Base-by-base conservation (phyloP, 2,888 invertebrate species). In the Microctonus aethiopoides region DNA sequence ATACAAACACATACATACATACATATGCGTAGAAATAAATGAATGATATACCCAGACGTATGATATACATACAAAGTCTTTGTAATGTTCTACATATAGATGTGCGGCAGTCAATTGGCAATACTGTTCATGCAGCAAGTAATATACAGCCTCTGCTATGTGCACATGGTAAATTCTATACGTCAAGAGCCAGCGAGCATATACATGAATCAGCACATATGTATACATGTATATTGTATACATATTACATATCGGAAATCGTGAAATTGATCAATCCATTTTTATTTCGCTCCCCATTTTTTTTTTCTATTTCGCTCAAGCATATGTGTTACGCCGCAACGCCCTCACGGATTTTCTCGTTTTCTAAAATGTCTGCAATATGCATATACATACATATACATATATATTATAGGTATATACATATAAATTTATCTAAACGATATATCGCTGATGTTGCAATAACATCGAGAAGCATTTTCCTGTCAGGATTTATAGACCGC, bases 181-280 rank as follows among this genome's bases (percentile, higher is more conserved):
- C 59, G 59, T 59, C 59, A 16, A 32, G 16, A 34, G 32, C 20
- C 11, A 46, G 20, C n/a, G 46, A n/a, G 46, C 16, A 46, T 46
- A 16, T 46, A 41, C 41, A 41, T 26, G 4, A 10, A 57, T 32
- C 57, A 32, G 32, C 16, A 57, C 32, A 26, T 16, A 32, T 29
- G 24, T 29, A 57, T 57, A 57, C 11, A n/a, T 41, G 2, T 46
- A 10, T 36, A n/a, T n/a, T 41, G 2, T 46, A 10, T 36, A n/a
- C n/a, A 16, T 46, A 46, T 46, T 46, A 16, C 20, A 46, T 46
- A 46, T 46, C 20, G 60, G 56, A 52, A 70, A 65, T 65, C 61
- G 24, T 29, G 54, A 65, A 70, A 70, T 70, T 65, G 60, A 65
- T 60, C 65, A 61, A 66, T 65, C 65, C 54, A 65, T 66, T 70